Conservation (phyloP, 2,888 invertebrate species). For the Apamea monoglypha region DNA sequence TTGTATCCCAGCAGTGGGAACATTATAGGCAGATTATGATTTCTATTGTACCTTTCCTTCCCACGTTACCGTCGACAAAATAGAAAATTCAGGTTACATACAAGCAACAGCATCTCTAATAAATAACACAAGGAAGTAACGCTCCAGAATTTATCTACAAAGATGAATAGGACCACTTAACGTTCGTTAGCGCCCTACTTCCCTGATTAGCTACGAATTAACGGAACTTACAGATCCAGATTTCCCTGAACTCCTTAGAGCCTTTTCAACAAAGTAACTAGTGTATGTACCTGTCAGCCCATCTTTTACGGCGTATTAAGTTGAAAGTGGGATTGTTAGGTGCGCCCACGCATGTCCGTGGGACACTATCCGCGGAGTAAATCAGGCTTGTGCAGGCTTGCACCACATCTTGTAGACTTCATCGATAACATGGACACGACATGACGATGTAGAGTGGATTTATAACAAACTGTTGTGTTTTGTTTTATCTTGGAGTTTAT, state of each 20-base stretch:
- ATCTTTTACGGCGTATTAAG: constrained; percentile 70
- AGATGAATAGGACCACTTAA: constrained; percentile 36
- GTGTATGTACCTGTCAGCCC: constrained; percentile 66
- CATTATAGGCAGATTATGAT: not conserved
- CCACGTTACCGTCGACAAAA: not conserved
- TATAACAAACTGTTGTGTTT: constrained; percentile 39
- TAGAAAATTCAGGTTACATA: not conserved
- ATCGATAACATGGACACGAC: constrained; percentile 76
- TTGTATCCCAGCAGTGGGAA: not conserved
- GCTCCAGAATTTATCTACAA: not conserved
- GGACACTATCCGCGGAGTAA: constrained; percentile 78
- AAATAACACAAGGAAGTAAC: not conserved
- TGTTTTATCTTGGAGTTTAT: constrained; percentile 35
- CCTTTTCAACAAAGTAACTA: constrained; percentile 46
- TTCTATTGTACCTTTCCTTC: not conserved
- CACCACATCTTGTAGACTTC: constrained; percentile 78
- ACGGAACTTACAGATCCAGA: constrained; percentile 33
- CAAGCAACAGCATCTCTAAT: not conserved
- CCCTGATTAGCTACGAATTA: constrained; percentile 41
- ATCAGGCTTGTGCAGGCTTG: constrained; percentile 80
- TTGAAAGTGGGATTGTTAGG: constrained; percentile 67
- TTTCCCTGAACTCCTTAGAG: constrained; percentile 31
- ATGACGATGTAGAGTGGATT: constrained; percentile 60
- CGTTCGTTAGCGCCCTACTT: constrained; percentile 45
- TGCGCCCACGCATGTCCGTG: constrained; percentile 70